These are phyloP conservation scores for Orientallactaga sibirica DNA, from an alignment of 2,797 vertebrate species.

Conservation along the genomic window DNA sequence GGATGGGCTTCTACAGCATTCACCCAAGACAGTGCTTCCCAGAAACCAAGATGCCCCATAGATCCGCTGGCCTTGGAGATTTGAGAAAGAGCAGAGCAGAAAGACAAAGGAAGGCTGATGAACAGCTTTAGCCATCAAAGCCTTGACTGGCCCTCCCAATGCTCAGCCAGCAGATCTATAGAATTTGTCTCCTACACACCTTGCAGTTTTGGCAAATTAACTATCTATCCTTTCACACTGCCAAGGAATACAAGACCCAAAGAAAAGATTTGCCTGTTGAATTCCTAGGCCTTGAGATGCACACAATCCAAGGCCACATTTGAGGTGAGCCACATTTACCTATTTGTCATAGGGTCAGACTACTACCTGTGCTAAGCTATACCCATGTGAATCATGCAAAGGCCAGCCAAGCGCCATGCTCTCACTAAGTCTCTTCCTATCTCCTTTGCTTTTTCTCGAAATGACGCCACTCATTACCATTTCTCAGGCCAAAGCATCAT, in stretches of 20 bases:
- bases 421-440: neutral
- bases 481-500: constrained; percentile 55
- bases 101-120: neutral
- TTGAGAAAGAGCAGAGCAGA: neutral
- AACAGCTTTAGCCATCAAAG: neutral
- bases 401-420: neutral
- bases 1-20: neutral
- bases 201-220: neutral
- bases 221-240: neutral
- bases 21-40: constrained; percentile 33
- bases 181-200: neutral
- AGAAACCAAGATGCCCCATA: constrained; percentile 21
- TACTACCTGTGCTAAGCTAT: neutral
- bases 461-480: neutral
- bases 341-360: neutral
- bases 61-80: neutral
- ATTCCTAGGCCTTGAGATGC: neutral
- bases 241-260: neutral
- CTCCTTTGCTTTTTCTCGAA: constrained; percentile 29
- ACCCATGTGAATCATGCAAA: neutral
- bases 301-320: constrained; percentile 9
- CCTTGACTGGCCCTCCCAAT: neutral
- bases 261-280: neutral
- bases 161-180: neutral
- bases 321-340: neutral